Percentiles rank a stretch among this genome's conserved stretches.
Evolutionary conservation across 2,797 vertebrate genomes (phyloP).

Genomic region (Sebastes variabilis): DNA sequence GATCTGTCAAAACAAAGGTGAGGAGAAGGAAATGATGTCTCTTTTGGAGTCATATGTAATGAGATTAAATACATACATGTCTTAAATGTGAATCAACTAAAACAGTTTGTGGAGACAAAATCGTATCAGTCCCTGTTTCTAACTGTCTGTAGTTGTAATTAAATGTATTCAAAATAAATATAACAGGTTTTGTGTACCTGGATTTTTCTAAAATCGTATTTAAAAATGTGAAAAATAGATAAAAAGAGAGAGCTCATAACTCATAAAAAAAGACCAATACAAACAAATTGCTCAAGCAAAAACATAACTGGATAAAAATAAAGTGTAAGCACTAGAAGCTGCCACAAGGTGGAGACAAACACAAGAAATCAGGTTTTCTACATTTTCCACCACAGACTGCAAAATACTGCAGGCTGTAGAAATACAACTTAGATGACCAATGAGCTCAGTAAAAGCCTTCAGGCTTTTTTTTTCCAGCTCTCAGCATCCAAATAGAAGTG

Average conservation of each 20-base stretch:
- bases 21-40: background rate
- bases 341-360: conserved; percentile 59
- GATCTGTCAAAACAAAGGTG: background rate
- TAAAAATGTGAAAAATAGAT: background rate
- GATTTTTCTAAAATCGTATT: background rate
- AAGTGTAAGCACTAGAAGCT: background rate
- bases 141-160: background rate
- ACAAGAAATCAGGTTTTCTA: background rate
- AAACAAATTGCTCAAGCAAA: background rate
- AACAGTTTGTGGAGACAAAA: background rate
- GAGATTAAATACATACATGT: background rate
- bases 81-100: conserved; percentile 4
- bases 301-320: background rate
- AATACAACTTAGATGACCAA: background rate
- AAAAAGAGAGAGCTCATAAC: background rate
- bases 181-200: background rate
- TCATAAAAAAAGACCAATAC: background rate
- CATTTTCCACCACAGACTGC: background rate
- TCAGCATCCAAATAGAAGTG: background rate
- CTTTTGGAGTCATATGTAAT: background rate
- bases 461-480: background rate
- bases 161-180: background rate
- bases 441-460: background rate
- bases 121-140: background rate
- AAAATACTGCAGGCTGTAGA: background rate